Evolutionary conservation across 2,113 vertebrate genomes (phyloP), one percentile per base, ranked within the genome.

Genomic region (Hippocampus barbouri): DNA sequence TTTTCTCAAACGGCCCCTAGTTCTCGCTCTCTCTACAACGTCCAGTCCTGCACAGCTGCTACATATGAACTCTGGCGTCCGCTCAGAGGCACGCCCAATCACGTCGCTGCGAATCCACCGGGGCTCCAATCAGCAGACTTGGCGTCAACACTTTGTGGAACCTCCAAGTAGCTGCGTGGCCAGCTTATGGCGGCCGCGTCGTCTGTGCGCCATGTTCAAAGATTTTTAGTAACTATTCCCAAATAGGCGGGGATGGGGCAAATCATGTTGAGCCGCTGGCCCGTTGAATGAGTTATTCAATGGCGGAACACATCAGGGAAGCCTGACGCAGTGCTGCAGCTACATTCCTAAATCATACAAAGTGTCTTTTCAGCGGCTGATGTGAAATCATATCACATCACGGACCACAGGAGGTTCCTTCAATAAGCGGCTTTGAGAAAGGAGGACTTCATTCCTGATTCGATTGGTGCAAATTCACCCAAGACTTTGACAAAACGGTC

Each of bases 371-470:
- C 18, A 40, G 30, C 8, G 20, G 6, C 12, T 62, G 2, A 57
- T 45, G 18, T 34, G 11, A 63, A 68, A 41, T 45, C 41, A 47
- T 41, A 70, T 54, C 38, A 18, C 66, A 54, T 57, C 27, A 34
- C 68, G 43, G 56, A 74, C 61, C 30, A 59, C 56, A 45, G 71
- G 59, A 40, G 75, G 68, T 25, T 49, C 27, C 16, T 21, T 68
- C 20, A 43, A 34, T 6, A 8, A 54, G 40, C 45, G 51, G 16
- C 56, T 70, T 2, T 21, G 11, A 61, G 49, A 27, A 16, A 72
- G 8, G 16, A 25, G 7, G 12, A 25, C 15, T 73, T 23, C n/a
- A 30, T 70, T 34, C 18, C 14, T 9, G 11, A 47, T 45, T 66
- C 41, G 14, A 15, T 47, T 23, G 59, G 25, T 57, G 23, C 56